Evolutionary conservation across 2,113 vertebrate species (phyloP).

Genomic region (Leucopsar rothschildi): DNA sequence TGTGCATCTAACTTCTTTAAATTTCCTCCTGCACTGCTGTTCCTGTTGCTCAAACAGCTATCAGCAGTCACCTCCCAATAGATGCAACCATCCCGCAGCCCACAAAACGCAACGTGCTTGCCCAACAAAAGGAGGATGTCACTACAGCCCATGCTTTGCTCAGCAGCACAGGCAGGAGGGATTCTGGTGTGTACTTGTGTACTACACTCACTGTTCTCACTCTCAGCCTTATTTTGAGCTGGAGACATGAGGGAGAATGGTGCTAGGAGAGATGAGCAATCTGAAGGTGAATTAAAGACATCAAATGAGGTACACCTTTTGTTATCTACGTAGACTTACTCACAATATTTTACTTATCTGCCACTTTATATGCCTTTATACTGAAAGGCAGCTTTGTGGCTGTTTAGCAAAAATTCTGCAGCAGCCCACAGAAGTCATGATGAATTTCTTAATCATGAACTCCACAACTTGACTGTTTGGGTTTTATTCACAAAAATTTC

Average conservation of each 20-base stretch:
- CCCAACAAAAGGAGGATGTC: neutral
- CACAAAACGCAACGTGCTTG: rapidly evolving
- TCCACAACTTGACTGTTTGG: neutral
- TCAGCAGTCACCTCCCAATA: neutral
- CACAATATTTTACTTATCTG: neutral
- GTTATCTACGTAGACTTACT: neutral
- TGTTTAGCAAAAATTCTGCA: neutral
- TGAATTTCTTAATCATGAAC: neutral
- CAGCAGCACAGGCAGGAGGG: neutral
- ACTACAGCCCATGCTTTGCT: neutral
- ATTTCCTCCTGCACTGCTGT: neutral
- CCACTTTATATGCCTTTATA: neutral
- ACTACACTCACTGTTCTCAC: neutral
- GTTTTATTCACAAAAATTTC: neutral
- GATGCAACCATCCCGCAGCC: neutral
- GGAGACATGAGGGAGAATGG: neutral
- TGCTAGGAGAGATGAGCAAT: neutral
- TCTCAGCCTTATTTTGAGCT: neutral
- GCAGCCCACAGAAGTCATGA: neutral
- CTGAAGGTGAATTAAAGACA: neutral
- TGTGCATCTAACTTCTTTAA: neutral
- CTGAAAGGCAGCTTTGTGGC: neutral
- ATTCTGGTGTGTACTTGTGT: neutral
- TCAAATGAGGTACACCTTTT: neutral
- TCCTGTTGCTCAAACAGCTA: neutral